Evolutionary conservation across 2,888 invertebrate genomes (phyloP).

Genomic region (Tridacna crocea): DNA sequence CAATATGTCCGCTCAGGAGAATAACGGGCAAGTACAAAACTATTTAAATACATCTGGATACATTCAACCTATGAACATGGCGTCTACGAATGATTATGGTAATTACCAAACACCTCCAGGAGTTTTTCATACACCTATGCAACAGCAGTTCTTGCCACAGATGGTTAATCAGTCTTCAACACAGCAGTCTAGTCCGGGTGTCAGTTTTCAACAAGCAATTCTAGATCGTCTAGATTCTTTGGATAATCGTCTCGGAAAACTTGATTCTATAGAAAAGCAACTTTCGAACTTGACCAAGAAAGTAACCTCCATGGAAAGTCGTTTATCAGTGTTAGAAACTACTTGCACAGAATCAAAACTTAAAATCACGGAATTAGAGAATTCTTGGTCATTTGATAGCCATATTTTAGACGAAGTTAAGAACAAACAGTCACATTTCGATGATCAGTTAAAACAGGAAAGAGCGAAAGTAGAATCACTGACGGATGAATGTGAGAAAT

Average conservation of each 20-base stretch:
- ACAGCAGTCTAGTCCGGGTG: not conserved
- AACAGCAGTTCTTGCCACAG: not conserved
- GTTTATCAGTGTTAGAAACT: not conserved
- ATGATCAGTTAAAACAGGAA: not conserved
- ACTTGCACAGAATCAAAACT: not conserved
- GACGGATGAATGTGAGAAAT: not conserved
- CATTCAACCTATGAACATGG: no score
- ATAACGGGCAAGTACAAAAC: no score
- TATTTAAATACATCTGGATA: no score
- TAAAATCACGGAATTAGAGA: not conserved
- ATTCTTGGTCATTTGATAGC: not conserved
- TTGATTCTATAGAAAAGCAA: conserved; percentile 2
- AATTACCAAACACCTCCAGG: not conserved
- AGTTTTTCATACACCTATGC: not conserved
- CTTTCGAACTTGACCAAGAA: not conserved
- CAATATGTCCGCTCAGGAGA: no score
- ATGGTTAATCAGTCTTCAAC: not conserved
- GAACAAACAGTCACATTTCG: not conserved
- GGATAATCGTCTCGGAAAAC: not conserved
- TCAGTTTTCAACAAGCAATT: not conserved
- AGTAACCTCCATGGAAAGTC: not conserved
- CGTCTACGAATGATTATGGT: no score
- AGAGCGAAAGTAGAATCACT: not conserved
- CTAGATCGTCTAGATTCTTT: not conserved
- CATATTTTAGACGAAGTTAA: not conserved